A percentile compares a stretch with the other conserved stretches of the same genome.
Evolutionary conservation across 2,113 vertebrate species (phyloP).

Genomic region (Penelope pileata): DNA sequence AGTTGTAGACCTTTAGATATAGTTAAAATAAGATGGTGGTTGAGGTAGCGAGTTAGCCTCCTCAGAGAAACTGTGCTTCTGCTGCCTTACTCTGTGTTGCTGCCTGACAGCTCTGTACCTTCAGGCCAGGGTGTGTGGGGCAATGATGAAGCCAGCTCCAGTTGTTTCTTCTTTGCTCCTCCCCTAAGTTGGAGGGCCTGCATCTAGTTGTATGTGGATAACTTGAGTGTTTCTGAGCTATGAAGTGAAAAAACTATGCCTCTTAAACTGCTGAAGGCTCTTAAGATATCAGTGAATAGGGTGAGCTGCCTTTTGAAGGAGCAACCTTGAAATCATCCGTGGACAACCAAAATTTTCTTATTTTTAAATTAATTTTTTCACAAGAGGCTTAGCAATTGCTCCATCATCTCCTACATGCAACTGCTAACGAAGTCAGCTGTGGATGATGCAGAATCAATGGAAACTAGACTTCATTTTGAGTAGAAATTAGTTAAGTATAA

Average conservation of each 20-base stretch:
- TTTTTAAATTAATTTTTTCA: background rate
- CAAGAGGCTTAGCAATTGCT: background rate
- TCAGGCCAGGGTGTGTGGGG: accelerated
- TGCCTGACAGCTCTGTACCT: accelerated
- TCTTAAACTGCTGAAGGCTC: background rate
- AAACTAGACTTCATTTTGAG: background rate
- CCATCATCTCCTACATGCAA: background rate
- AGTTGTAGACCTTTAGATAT: background rate
- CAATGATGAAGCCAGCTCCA: background rate
- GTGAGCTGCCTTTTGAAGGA: background rate
- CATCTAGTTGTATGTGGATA: background rate
- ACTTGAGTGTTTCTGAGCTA: background rate
- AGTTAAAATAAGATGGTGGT: background rate
- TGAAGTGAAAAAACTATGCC: background rate
- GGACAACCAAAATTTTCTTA: background rate
- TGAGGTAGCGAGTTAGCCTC: background rate
- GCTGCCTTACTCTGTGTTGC: background rate
- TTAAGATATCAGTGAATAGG: background rate
- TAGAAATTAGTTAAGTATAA: background rate
- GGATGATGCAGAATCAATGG: background rate
- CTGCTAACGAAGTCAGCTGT: background rate
- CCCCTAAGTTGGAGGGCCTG: background rate
- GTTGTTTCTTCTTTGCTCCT: background rate
- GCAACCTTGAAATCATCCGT: background rate
- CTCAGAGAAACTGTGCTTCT: background rate